phyloP scores from a whole-genome alignment of 1,140 invertebrate species.

The Drosophila trapezifrons region DNA sequence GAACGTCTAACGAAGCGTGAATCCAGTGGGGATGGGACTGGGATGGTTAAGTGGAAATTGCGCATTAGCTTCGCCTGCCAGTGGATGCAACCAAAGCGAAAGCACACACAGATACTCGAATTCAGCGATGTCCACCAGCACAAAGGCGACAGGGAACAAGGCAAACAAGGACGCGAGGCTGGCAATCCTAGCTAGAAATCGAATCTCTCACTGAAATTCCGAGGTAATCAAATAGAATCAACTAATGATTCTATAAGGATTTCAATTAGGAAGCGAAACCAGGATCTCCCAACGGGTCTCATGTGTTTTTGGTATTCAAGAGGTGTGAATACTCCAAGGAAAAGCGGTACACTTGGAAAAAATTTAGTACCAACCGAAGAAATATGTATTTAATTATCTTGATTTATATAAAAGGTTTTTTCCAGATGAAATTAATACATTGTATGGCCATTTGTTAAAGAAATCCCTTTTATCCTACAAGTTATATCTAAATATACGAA shows the following conservation, averaged over 20 bases:
- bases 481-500: too few species aligned
- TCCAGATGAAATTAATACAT: background rate
- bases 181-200: slow-evolving; percentile 5
- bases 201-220: slow-evolving; percentile 2
- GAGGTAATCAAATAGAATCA: slow-evolving; percentile 22
- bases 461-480: too few species aligned
- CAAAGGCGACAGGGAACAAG: slow-evolving; percentile 44
- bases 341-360: background rate
- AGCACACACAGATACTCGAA: slow-evolving; percentile 13
- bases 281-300: background rate
- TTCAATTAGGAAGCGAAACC: slow-evolving; percentile 37
- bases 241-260: slow-evolving; percentile 24
- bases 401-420: too few species aligned
- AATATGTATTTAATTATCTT: too few species aligned
- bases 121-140: slow-evolving; percentile 40
- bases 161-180: slow-evolving; percentile 19
- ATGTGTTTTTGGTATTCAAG: background rate
- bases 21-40: slow-evolving; percentile 13
- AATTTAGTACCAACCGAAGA: too few species aligned
- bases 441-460: background rate
- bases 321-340: background rate
- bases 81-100: slow-evolving; percentile 52
- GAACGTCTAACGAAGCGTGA: slow-evolving; percentile 59
- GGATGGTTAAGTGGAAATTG: slow-evolving; percentile 50
- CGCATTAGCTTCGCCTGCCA: slow-evolving; percentile 60